phyloP scores from a whole-genome alignment of 2,113 vertebrate genomes.

The Dissostichus mawsoni region DNA sequence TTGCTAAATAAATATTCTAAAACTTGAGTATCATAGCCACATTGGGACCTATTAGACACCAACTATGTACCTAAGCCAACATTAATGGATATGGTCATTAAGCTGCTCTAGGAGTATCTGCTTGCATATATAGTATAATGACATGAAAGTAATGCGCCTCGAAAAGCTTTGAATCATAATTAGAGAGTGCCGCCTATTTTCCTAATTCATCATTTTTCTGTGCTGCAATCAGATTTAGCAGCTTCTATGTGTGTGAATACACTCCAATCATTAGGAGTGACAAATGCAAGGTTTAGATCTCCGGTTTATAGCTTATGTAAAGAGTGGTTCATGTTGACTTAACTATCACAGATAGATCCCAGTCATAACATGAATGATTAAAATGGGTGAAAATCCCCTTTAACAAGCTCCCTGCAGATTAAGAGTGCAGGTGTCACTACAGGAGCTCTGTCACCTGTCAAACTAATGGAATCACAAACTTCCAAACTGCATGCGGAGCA shows the following conservation, averaged over 20 bases:
- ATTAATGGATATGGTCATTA: constrained; percentile 49
- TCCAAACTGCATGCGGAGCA: not conserved
- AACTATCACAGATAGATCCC: constrained; percentile 31
- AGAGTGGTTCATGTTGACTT: constrained; percentile 25
- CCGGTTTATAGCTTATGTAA: not conserved
- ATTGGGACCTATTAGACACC: constrained; percentile 63
- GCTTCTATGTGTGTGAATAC: constrained; percentile 4
- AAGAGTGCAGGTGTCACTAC: constrained; percentile 29
- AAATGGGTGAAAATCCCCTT: constrained; percentile 33
- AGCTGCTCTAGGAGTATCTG: constrained; percentile 34
- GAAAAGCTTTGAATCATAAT: constrained; percentile 3
- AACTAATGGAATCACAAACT: constrained; percentile 37
- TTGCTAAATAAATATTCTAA: constrained; percentile 54
- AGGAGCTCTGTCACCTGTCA: constrained; percentile 17
- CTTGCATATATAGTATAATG: constrained; percentile 31
- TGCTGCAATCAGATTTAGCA: not conserved
- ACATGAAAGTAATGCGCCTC: constrained; percentile 6
- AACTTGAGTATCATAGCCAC: constrained; percentile 57
- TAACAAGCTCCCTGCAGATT: constrained; percentile 51
- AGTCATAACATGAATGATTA: constrained; percentile 27
- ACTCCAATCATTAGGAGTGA: not conserved
- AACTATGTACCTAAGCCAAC: constrained; percentile 38
- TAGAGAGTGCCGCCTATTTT: not conserved
- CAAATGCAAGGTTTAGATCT: not conserved
- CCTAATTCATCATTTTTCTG: constrained; percentile 17